These are phyloP conservation scores for Halichoeres trimaculatus DNA, from an alignment of 2,113 vertebrate genomes.

Conservation along the genomic window DNA sequence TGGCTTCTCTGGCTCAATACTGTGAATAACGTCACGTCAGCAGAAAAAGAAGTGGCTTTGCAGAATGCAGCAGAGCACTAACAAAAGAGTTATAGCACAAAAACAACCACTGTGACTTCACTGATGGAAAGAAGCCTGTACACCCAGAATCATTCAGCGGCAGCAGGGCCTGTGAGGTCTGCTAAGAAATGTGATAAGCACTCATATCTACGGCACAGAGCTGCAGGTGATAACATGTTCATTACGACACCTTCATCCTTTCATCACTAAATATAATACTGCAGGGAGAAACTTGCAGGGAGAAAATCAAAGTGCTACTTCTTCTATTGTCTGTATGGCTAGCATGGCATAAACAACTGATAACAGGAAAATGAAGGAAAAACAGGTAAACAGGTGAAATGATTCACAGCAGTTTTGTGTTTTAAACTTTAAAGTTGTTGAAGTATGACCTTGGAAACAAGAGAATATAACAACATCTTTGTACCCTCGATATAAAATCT, in stretches of 20 bases:
- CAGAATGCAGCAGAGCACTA: not conserved
- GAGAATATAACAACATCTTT: no score
- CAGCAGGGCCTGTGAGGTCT: conserved; percentile 31
- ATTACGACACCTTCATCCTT: conserved; percentile 32
- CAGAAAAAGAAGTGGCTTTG: conserved; percentile 42
- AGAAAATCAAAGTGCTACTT: not conserved
- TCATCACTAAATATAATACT: conserved; percentile 14
- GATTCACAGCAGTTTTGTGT: no score
- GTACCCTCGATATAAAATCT: no score
- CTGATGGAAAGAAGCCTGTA: not conserved
- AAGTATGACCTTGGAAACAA: no score
- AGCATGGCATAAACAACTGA: not conserved
- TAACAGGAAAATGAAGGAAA: not conserved
- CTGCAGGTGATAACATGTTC: conserved; percentile 21
- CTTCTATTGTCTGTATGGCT: not conserved
- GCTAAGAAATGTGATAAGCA: conserved; percentile 41
- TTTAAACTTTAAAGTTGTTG: no score
- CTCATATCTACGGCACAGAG: conserved; percentile 20
- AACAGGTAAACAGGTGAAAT: not conserved
- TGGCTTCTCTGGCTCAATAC: no score
- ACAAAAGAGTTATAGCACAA: conserved; percentile 32
- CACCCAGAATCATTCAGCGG: not conserved
- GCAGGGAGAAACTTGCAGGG: not conserved
- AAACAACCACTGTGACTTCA: conserved; percentile 44
- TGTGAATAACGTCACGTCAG: conserved; percentile 55